These are phyloP conservation scores for Chrysotoxum bicinctum DNA, from an alignment of 2,888 invertebrate genomes.

Conservation along the genomic window DNA sequence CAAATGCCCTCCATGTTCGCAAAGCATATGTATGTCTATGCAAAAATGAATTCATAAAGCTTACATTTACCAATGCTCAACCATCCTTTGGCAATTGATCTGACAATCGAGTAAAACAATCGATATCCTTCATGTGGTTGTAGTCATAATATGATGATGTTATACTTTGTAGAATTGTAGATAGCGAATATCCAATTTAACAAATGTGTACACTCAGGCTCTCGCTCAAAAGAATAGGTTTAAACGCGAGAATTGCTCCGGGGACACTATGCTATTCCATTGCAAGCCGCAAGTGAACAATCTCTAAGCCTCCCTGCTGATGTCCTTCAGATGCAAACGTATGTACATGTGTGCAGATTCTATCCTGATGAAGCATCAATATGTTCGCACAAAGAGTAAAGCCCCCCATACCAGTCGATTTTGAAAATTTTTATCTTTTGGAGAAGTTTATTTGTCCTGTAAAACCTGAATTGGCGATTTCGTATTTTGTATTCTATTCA, in stretches of 20 bases:
- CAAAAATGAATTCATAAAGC: constrained; percentile 25
- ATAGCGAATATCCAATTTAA: constrained; percentile 37
- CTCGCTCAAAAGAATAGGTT: constrained; percentile 1
- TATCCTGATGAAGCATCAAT: not conserved
- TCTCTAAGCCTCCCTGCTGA: not conserved
- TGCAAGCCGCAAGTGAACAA: constrained; percentile 38
- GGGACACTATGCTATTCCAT: not conserved
- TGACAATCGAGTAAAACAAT: constrained; percentile 41
- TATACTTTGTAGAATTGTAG: not conserved
- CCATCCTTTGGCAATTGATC: constrained; percentile 22
- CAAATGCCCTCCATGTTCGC: not conserved
- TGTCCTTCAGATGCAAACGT: constrained; percentile 12
- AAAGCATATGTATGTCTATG: not conserved
- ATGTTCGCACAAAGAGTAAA: not conserved
- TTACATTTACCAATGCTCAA: constrained; percentile 10
- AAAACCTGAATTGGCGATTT: constrained; percentile 22
- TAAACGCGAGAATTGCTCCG: not conserved
- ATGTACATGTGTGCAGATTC: not conserved
- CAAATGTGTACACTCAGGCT: constrained; percentile 34
- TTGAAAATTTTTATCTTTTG: constrained; percentile 34
- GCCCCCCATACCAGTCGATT: constrained; percentile 9
- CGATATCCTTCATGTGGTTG: constrained; percentile 13
- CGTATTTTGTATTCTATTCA: not conserved
- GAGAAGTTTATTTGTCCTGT: constrained; percentile 39
- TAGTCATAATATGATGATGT: not conserved